Conservation (phyloP, 2,797 vertebrate genomes). For the Acipenser ruthenus region DNA sequence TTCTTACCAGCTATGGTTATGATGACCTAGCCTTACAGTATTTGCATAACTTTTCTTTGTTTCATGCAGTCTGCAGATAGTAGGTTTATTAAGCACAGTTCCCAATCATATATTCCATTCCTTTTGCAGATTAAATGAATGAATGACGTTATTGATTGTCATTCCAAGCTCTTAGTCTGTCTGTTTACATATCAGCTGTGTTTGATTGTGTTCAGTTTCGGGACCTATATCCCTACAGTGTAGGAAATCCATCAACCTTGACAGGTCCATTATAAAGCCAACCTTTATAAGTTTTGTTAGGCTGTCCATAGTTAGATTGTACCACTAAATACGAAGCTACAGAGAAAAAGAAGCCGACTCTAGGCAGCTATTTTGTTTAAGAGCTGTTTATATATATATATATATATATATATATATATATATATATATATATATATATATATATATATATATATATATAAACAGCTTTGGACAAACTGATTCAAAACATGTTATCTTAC, state of each 20-base stretch:
- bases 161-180: conserved; percentile 23
- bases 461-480: no score
- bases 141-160: conserved; percentile 58
- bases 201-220: conserved; percentile 56
- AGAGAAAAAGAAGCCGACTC: conserved; percentile 19
- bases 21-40: conserved; percentile 55
- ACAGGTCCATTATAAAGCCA: conserved; percentile 60
- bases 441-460: no score
- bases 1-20: conserved; percentile 60
- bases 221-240: conserved; percentile 55
- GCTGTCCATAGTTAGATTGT: conserved; percentile 38
- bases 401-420: no score
- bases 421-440: no score
- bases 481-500: no score
- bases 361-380: no score
- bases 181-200: conserved; percentile 50
- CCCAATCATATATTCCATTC: conserved; percentile 43
- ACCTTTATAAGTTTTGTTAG: conserved; percentile 54
- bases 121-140: conserved; percentile 31
- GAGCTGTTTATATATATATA: no score
- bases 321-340: conserved; percentile 7
- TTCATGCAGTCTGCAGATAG: conserved; percentile 34
- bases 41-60: no score
- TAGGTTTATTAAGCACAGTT: conserved; percentile 27
- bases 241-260: conserved; percentile 65